Evolutionary conservation across 2,113 vertebrate genomes (phyloP).

Genomic region (Toxotes chatareus): DNA sequence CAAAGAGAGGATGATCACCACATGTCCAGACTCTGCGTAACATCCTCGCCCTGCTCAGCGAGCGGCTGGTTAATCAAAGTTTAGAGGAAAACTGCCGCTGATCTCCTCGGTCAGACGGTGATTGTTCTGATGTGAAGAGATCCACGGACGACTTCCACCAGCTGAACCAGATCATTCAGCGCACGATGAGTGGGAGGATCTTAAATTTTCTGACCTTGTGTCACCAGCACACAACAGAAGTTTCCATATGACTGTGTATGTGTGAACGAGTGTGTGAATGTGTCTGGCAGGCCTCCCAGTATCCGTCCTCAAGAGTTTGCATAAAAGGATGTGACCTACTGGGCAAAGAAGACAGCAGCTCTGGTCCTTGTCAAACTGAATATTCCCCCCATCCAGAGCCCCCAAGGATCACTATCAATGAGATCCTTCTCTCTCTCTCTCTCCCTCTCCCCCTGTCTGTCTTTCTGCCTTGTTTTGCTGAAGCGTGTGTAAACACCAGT

Average conservation of each 20-base stretch:
- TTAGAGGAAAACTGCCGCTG: constrained; percentile 31
- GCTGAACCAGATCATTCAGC: constrained; percentile 34
- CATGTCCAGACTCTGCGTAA: constrained; percentile 41
- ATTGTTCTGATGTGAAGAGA: constrained; percentile 12
- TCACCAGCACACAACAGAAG: constrained; percentile 27
- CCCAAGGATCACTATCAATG: constrained; percentile 22
- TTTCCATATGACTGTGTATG: constrained; percentile 28
- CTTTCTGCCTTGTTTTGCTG: constrained; percentile 25
- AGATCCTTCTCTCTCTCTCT: constrained; percentile 23
- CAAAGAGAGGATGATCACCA: constrained; percentile 40
- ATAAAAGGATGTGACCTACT: constrained; percentile 49
- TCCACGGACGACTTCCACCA: constrained; percentile 42
- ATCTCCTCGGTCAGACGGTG: not conserved
- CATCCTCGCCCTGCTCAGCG: constrained; percentile 2
- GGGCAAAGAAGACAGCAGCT: constrained; percentile 33
- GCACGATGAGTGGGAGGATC: constrained; percentile 22
- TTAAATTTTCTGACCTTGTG: constrained; percentile 47
- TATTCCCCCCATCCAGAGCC: not conserved
- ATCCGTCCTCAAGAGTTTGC: constrained; percentile 15
- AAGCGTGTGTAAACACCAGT: constrained; percentile 69
- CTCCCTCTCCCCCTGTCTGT: not conserved
- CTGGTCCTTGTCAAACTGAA: constrained; percentile 69
- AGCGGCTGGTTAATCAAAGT: constrained; percentile 46
- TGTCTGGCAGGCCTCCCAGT: constrained; percentile 59
- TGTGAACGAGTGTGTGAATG: constrained; percentile 14